Evolutionary conservation across 2,113 vertebrate species (phyloP), one percentile per base, ranked within the genome.

Genomic region (Trichechus manatus): DNA sequence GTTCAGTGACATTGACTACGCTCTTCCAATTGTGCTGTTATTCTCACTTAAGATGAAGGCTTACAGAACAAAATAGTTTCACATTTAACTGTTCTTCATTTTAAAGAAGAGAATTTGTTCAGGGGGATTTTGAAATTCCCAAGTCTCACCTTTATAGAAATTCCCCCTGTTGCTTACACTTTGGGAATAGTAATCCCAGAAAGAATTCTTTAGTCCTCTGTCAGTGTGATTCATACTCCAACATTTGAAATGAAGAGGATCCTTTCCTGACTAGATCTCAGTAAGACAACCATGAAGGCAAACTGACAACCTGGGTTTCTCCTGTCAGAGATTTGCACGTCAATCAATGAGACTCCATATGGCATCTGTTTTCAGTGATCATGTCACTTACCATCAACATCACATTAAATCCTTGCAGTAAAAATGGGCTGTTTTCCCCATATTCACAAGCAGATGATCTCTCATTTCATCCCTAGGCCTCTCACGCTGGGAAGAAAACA

Each of bases 331-430:
- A 97, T 96, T 81, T 96, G 96, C 96, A 80, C 47, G 31, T 95
- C 98, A 97, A 83, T 91, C 98, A 96, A 17, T 5, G 59, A 42
- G 93, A 97, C 96, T 85, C 96, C 94, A 97, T 79, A 93, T 95
- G 98, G 98, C 98, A 96, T 75, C 84, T 80, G 96, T 75, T 98
- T 94, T 77, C 98, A 96, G 80, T 13, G 93, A 91, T 79, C 97
- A 78, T 72, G 94, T 83, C 98, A 97, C 84, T 84, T 72, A 88
- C 9, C 70, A 96, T 27, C 97, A 95, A 66, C 3, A 31, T 91
- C 97, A 95, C 66, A 56, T 96, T 98, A 97, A 97, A 98, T 96
- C 98, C 97, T 47, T 85, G 98, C 87, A 59, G 96, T 97, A 97
- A 96, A 97, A 97, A 96, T 1, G 79, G 97, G 96, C 95, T 63